Evolutionary conservation across 1,140 invertebrate species (phyloP).

Genomic region (Drosophila paulistorum): DNA sequence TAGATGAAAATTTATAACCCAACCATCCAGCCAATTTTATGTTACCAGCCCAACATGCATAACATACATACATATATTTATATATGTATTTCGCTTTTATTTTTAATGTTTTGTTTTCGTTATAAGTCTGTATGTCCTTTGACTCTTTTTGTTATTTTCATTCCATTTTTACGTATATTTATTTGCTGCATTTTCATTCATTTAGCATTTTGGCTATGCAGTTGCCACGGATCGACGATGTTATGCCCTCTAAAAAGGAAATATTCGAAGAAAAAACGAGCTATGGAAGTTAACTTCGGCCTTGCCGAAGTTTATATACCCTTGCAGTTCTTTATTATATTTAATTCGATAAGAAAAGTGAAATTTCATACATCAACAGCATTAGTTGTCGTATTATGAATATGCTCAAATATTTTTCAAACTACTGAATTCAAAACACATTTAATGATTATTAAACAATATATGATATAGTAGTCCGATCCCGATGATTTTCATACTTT

Average conservation of each 20-base stretch:
- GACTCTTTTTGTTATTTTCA: slow-evolving; percentile 30
- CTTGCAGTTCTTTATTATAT: no score
- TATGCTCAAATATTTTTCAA: no score
- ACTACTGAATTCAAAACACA: no score
- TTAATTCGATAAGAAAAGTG: no score
- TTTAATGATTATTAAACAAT: no score
- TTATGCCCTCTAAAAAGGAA: background rate
- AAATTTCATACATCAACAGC: no score
- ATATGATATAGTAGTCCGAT: no score
- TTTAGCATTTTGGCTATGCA: slow-evolving; percentile 10
- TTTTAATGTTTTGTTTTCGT: background rate
- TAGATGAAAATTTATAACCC: slow-evolving; percentile 67
- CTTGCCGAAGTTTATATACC: no score
- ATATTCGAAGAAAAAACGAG: no score
- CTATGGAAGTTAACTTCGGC: no score
- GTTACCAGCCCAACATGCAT: slow-evolving; percentile 37
- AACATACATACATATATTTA: background rate
- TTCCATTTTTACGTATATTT: slow-evolving; percentile 46
- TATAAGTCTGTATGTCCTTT: background rate
- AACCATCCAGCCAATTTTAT: slow-evolving; percentile 68
- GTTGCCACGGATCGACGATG: background rate
- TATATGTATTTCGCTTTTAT: background rate
- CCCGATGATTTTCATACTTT: no score
- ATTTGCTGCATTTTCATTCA: slow-evolving; percentile 41
- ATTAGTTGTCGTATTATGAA: no score